Evolutionary conservation across 2,888 invertebrate species (phyloP), one percentile per base, ranked within the genome.

Genomic region (Bombyx huttoni): DNA sequence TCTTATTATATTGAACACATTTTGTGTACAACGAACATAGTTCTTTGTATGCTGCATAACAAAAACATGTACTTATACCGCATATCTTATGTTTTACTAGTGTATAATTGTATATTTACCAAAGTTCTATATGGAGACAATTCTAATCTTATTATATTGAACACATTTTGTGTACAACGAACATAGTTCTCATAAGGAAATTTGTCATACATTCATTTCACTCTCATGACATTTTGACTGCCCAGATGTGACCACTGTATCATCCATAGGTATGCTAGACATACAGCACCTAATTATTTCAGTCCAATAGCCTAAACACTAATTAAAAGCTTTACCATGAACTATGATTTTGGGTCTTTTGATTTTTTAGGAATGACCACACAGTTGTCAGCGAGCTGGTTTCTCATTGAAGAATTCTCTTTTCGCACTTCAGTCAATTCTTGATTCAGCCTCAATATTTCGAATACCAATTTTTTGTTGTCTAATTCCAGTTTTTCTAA

Each of bases 341-440:
- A 70, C 80, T 87, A 86, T 62, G 82, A 81, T 58, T 81, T 86
- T 61, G 82, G 75, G 0, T 74, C 74, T 54, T 84, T 84, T 1
- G 77, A 68, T 64, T 78, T 71, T 48, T 76, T 75, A 46, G 63
- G 62, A 54, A 78, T 65, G 47, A 83, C 82, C 65, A 93, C 89
- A 53, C 92, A 92, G 66, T 92, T 91, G 60, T 92, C 91, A 24
- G 91, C 91, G 45, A 94, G 75, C 58, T 94, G 91, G 53, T 91
- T 90, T 60, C 83, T 65, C 67, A 96, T 89, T 47, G 93, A 89
- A 49, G 91, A 83, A 73, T 96, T 96, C 71, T 96, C 95, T 60
- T 92, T 91, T 68, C 94, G 93, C 48, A 96, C 81, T 61, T 93
- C 92, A 8, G 91, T 81, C 62, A 94, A 89, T 73, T 94, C 92